Percentiles rank a stretch among this genome's conserved stretches.
These are phyloP conservation scores for Brevipalpus yothersi DNA, from an alignment of 1,140 invertebrate species.

Conservation along the genomic window DNA sequence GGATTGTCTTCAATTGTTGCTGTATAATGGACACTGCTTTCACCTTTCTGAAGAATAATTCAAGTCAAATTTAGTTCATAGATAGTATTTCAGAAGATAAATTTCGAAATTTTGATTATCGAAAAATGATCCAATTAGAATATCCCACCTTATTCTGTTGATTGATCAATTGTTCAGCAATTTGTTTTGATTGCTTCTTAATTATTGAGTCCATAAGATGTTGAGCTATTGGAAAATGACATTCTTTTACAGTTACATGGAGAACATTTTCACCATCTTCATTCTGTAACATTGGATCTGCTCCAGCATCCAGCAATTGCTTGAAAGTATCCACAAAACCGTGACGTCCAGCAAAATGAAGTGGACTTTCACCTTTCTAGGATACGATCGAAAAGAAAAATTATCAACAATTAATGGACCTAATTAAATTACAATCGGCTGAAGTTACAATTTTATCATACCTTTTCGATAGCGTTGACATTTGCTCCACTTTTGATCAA, in stretches of 20 bases:
- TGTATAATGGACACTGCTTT: conserved; percentile 66
- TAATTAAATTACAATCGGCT: too few relatives aligned
- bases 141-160: conserved; percentile 9
- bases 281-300: conserved; percentile 63
- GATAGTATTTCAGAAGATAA: too few relatives aligned
- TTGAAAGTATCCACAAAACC: conserved; percentile 62
- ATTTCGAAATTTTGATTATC: too few relatives aligned
- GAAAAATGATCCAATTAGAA: too few relatives aligned
- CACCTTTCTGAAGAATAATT: conserved; percentile 41
- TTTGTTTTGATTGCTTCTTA: not conserved
- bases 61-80: too few relatives aligned
- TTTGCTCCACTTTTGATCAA: conserved; percentile 87
- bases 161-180: conserved; percentile 4
- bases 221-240: conserved; percentile 4
- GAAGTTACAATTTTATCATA: not conserved
- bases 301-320: conserved; percentile 64
- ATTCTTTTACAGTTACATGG: conserved; percentile 11
- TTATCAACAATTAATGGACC: conserved; percentile 14
- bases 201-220: conserved; percentile 1
- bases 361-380: conserved; percentile 80
- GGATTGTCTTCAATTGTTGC: conserved; percentile 21
- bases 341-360: conserved; percentile 59
- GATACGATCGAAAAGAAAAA: not conserved
- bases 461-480: conserved; percentile 41
- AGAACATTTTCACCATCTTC: conserved; percentile 33